Evolutionary conservation across 2,888 invertebrate genomes (phyloP).

Genomic region (Drosophila subsilvestris): DNA sequence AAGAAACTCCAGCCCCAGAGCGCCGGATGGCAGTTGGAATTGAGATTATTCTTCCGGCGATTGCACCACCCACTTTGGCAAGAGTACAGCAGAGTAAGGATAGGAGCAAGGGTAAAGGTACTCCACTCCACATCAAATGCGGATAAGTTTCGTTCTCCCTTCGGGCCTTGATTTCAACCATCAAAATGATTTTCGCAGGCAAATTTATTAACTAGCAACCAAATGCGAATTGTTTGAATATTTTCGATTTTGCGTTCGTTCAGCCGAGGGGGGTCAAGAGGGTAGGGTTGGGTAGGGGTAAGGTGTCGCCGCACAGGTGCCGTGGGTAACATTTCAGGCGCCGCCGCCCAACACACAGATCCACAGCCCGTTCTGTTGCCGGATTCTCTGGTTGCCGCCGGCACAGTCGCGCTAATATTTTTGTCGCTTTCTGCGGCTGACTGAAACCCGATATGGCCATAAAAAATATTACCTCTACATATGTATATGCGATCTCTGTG

Average conservation of each 20-base stretch:
- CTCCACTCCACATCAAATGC: background rate
- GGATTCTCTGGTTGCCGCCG: constrained; percentile 20
- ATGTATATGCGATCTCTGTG: constrained; percentile 29
- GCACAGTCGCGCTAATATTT: constrained; percentile 17
- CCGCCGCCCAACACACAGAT: constrained; percentile 8
- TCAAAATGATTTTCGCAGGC: constrained; percentile 79
- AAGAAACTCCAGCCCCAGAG: background rate
- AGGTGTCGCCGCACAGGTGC: constrained; percentile 32
- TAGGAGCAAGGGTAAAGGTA: too few species aligned
- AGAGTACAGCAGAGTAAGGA: too few species aligned
- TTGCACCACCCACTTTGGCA: constrained; percentile 16
- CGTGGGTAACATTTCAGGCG: constrained; percentile 39
- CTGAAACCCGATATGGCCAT: constrained; percentile 72
- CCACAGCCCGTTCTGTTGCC: constrained; percentile 31
- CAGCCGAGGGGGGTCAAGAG: background rate
- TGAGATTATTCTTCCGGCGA: constrained; percentile 26
- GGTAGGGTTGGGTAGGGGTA: constrained; percentile 3
- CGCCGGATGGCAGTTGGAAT: background rate
- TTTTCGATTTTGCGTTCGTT: constrained; percentile 57
- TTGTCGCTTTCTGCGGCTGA: constrained; percentile 18
- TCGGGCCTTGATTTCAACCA: constrained; percentile 49
- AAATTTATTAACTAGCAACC: constrained; percentile 80
- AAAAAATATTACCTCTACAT: constrained; percentile 53
- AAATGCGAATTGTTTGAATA: constrained; percentile 80
- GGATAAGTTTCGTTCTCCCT: too few species aligned